Base-by-base conservation (phyloP, 2,797 vertebrate species). In the Characodon lateralis region DNA sequence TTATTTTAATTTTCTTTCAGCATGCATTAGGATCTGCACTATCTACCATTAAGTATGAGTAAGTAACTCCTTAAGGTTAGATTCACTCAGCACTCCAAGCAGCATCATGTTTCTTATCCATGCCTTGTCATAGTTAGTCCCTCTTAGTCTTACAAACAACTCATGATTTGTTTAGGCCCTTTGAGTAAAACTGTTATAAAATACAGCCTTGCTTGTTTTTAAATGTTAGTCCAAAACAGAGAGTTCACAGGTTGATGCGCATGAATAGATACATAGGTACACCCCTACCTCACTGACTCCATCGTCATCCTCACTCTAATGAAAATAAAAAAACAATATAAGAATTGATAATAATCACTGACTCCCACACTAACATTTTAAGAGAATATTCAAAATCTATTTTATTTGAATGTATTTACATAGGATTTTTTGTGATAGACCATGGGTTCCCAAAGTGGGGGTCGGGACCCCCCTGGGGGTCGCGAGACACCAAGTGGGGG, bases 251-350 rank as follows among this genome's bases (percentile, higher is more conserved):
- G 86, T 89, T 86, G 86, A 28, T 68, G 55, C 68, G 72, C 78
- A 72, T 74, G 65, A 76, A 83, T 72, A 87, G 87, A 84, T 12
- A 72, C 24, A 73, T 66, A 63, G 87, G 84, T 24, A 76, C 87
- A 7, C 83, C 39, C 95, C 81, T 98, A 98, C 98, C 97, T 98
- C 97, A 73, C 87, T 81, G 77, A 35, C 35, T 4, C 98, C 96
- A 85, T 97, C 96, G 74, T 98, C 97, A 89, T 98, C 97, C 93
- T 99, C 97, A 18, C 96, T 98, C 97, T 99, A 95, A 48, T 90
- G 83, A 87, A 90, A 87, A 48, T 66, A 76, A 89, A 78, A 3
- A 3, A 82, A 85, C 85, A 90, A 83, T 83, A 76, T 46, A 41
- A 22, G 48, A 18, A 10, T 31, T 58, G 22, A 10, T 5, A 48